Evolutionary conservation across 2,113 vertebrate species (phyloP).

Genomic region (Passer montanus): DNA sequence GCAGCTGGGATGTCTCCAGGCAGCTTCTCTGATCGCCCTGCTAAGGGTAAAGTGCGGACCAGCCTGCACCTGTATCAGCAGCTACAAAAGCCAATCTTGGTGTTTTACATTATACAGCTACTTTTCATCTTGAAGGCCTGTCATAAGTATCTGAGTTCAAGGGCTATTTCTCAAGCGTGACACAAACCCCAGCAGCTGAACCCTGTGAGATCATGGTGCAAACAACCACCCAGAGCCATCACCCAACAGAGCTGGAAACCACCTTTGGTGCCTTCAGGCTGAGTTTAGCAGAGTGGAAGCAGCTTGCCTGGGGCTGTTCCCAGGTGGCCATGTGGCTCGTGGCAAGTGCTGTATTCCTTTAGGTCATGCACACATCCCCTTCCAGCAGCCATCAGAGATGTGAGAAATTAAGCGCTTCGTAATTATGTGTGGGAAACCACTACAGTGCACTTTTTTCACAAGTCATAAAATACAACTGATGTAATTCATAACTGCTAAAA

Average conservation of each 20-base stretch:
- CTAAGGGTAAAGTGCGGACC: background rate
- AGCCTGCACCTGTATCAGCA: no score
- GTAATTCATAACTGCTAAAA: background rate
- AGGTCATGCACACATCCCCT: background rate
- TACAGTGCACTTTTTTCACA: background rate
- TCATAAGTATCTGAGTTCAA: background rate
- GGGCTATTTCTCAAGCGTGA: background rate
- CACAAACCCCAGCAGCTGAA: background rate
- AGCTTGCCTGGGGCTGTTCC: background rate
- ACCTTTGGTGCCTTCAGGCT: background rate
- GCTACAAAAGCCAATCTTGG: background rate
- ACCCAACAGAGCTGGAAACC: background rate
- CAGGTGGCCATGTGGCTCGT: rapidly evolving
- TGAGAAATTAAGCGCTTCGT: background rate
- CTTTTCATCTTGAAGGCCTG: background rate
- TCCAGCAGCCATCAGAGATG: background rate
- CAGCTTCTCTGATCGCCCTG: background rate
- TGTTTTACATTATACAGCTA: background rate
- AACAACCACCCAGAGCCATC: background rate
- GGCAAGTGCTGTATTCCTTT: background rate
- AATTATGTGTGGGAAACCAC: background rate
- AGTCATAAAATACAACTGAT: background rate
- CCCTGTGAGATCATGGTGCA: background rate
- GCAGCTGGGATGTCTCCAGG: background rate
- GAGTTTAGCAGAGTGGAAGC: background rate